Evolutionary conservation across 1,140 invertebrate species (phyloP), one percentile per base, ranked within the genome.

Genomic region (Agraylea sexmaculata): DNA sequence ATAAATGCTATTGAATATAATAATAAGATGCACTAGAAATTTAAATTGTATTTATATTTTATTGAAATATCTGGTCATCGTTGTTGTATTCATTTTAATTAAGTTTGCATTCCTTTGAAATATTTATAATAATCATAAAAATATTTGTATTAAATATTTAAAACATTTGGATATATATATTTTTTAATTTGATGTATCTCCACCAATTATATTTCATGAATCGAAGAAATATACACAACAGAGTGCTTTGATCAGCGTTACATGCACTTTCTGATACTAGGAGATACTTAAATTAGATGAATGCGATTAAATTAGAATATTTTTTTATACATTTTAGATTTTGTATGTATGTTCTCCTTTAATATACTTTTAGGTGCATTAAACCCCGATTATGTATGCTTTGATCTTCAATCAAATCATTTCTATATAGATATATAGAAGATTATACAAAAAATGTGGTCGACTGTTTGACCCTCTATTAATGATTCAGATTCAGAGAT

Each of bases 91-190:
- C 25, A 27, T 27, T 8, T 8, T 8, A 8, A 12, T 27, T 8
- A 27, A 12, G 8, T 8, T 8, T 8, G 8, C 8, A 27, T 12
- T 8, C 8, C 25, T 27, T 8, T 27, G 25, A 27, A 8, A 8
- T 27, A 8, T 27, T 27, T 27, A 8, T 27, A 8, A 27, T 35
- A 41, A 37, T 7, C 20, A 39, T 45, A 42, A 46, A 46, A 40
- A 11, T 43, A 29, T 31, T 39, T 40, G 19, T 29, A 20, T 42
- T 10, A 37, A 17, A 20, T 4, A 35, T n/a, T n/a, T n/a, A n/a
- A n/a, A n/a, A n/a, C n/a, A n/a, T n/a, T n/a, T n/a, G n/a, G n/a
- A n/a, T n/a, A n/a, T n/a, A n/a, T n/a, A n/a, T n/a, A n/a, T n/a
- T n/a, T n/a, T n/a, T n/a, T n/a, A n/a, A n/a, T n/a, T n/a, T n/a